These are phyloP conservation scores for Parambassis ranga DNA, from an alignment of 2,797 vertebrate genomes.

Conservation along the genomic window DNA sequence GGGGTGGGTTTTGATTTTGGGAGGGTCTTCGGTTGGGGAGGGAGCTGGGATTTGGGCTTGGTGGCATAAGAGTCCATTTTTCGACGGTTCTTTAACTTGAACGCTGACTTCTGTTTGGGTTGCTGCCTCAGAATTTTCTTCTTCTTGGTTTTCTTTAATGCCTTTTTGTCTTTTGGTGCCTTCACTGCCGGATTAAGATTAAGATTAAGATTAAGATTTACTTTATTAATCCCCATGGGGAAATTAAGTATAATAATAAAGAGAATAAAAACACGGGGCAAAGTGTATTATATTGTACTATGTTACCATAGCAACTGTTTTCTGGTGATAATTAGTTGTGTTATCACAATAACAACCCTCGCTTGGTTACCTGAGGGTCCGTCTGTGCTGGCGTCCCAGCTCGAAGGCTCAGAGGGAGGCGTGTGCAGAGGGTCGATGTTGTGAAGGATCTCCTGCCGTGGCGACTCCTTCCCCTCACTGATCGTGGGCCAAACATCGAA, in stretches of 20 bases:
- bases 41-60: conserved; percentile 6
- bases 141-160: conserved; percentile 48
- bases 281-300: no score
- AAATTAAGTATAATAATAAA: no score
- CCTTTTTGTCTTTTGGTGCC: background rate
- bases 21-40: conserved; percentile 10
- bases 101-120: conserved; percentile 42
- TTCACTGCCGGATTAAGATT: background rate
- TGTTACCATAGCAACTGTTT: no score
- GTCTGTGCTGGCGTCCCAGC: background rate
- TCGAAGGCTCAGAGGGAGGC: background rate
- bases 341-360: no score
- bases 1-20: conserved; percentile 12
- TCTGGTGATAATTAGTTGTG: no score
- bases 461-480: conserved; percentile 89
- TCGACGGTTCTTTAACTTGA: conserved; percentile 48
- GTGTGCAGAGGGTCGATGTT: conserved; percentile 94
- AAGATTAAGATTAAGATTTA: background rate
- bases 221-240: no score
- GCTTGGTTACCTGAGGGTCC: conserved; percentile 55
- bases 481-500: conserved; percentile 91
- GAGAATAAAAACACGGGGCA: no score
- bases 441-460: conserved; percentile 92
- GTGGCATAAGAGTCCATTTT: conserved; percentile 3
- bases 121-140: conserved; percentile 41